Evolutionary conservation across 2,888 invertebrate genomes (phyloP).

Genomic region (Tiliacea citrago): DNA sequence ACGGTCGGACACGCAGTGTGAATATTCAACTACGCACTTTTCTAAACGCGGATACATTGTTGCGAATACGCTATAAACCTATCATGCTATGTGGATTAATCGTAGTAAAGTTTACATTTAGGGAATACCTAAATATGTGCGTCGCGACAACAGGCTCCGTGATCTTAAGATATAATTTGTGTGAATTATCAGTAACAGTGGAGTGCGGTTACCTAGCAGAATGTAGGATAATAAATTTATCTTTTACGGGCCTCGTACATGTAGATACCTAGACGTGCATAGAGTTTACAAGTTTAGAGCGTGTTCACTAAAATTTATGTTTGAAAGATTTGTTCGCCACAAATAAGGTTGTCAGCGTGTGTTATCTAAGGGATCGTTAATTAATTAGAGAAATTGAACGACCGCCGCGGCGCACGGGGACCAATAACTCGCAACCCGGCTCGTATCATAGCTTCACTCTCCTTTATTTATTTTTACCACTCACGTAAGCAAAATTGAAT

Average conservation of each 20-base stretch:
- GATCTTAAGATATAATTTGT: constrained; percentile 72
- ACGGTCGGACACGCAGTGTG: constrained; percentile 74
- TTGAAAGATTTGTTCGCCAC: constrained; percentile 90
- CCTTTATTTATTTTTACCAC: constrained; percentile 89
- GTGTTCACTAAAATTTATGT: constrained; percentile 90
- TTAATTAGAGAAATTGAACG: constrained; percentile 91
- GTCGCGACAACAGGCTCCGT: constrained; percentile 59
- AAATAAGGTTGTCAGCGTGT: constrained; percentile 90
- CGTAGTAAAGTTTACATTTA: constrained; percentile 69
- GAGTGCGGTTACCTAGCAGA: constrained; percentile 66
- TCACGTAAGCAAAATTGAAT: constrained; percentile 90
- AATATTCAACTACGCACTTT: constrained; percentile 82
- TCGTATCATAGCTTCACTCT: constrained; percentile 88
- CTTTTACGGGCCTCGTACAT: constrained; percentile 79
- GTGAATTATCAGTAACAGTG: constrained; percentile 72
- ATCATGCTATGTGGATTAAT: constrained; percentile 74
- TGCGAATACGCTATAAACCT: constrained; percentile 75
- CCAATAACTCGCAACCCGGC: constrained; percentile 90
- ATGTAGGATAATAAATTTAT: constrained; percentile 79
- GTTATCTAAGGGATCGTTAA: constrained; percentile 90
- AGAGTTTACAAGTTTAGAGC: constrained; percentile 89
- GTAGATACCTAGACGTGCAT: constrained; percentile 80
- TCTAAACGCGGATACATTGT: constrained; percentile 75
- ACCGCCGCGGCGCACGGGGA: constrained; percentile 87
- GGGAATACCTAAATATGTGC: constrained; percentile 69